These are phyloP conservation scores for Struthidea cinerea DNA, from an alignment of 2,113 vertebrate species.

Conservation along the genomic window DNA sequence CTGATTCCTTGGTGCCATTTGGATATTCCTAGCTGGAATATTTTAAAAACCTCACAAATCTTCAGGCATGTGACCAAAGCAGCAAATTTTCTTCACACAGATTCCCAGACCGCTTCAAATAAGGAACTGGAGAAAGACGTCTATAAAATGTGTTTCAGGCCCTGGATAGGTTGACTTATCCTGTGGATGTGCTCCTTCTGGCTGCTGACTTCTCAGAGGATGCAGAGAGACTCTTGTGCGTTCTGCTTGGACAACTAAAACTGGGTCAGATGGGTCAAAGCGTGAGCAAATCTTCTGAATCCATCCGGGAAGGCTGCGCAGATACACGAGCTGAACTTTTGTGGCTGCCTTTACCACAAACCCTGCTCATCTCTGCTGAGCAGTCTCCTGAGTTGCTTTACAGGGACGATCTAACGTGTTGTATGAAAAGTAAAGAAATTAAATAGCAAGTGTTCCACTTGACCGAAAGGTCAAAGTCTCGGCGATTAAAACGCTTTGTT, in stretches of 20 bases:
- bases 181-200: neutral
- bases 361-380: neutral
- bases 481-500: slow-evolving; percentile 58
- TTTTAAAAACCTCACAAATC: accelerated
- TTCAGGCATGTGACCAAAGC: neutral
- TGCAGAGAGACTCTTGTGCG: neutral
- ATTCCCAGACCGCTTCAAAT: neutral
- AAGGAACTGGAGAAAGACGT: neutral
- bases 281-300: neutral
- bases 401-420: neutral
- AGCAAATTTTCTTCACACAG: neutral
- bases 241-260: neutral
- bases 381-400: neutral
- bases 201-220: neutral
- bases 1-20: neutral
- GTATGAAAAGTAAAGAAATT: slow-evolving; percentile 51
- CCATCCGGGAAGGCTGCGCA: neutral
- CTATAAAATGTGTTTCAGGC: neutral
- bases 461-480: slow-evolving; percentile 58
- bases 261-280: neutral
- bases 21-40: neutral
- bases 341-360: neutral
- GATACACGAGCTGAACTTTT: neutral
- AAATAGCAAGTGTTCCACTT: slow-evolving; percentile 38
- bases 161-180: neutral